Evolutionary conservation across 1,140 invertebrate genomes (phyloP).

Genomic region (Procambarus virginalis): DNA sequence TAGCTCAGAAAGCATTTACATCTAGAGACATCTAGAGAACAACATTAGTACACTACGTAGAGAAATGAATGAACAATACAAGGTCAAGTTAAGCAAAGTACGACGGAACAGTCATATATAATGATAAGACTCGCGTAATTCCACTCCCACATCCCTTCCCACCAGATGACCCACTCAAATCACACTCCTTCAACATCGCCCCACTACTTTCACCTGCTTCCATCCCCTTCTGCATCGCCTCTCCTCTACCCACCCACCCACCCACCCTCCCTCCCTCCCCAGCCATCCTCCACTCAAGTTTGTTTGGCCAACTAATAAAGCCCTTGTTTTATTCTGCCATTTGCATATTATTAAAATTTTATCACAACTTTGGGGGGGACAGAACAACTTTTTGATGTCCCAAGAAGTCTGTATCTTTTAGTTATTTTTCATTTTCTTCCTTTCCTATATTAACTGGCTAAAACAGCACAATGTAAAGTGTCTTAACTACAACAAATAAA

Average conservation of each 20-base stretch:
- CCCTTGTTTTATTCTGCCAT: slow-evolving; percentile 62
- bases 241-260: background rate
- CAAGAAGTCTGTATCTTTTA: slow-evolving; percentile 26
- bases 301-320: slow-evolving; percentile 64
- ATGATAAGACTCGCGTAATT: background rate
- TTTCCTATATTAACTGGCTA: background rate
- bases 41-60: no score
- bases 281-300: slow-evolving; percentile 25
- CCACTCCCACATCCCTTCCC: background rate
- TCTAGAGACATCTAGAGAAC: no score
- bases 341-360: slow-evolving; percentile 65
- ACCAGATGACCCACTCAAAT: background rate
- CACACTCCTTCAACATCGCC: no score
- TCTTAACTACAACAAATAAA: no score
- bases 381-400: slow-evolving; percentile 53
- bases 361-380: slow-evolving; percentile 53
- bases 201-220: no score
- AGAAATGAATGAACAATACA: no score
- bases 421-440: background rate
- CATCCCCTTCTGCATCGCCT: background rate
- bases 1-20: no score
- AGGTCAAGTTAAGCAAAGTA: no score
- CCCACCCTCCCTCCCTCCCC: background rate
- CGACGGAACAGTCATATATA: no score
- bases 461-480: no score